Base-by-base conservation (phyloP, 2,888 invertebrate genomes). In the Drosophila paramelanica region DNA sequence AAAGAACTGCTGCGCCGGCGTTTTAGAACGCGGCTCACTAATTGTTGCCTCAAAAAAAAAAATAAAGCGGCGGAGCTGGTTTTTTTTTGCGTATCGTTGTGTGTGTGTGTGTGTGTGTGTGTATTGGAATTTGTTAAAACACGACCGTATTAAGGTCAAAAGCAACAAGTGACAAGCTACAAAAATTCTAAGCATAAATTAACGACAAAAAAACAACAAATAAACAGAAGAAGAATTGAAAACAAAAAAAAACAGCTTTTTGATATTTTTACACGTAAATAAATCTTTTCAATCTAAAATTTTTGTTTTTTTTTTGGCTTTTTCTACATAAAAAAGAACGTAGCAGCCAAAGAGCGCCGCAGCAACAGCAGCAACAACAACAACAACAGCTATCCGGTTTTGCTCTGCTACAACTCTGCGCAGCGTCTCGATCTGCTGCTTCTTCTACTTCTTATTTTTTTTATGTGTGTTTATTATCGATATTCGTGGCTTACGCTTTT, bases 351-450 rank as follows among this genome's bases (percentile, higher is more conserved):
- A 77, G 67, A 76, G 77, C 78, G 49, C 58, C 77, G 73, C 58
- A 61, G 38, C 38, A 50, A 56, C 50, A 53, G 38, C 51, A 73
- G 53, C 46, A 51, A 46, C 53, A 56, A 36, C 67, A 49, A 42
- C 72, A 78, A 68, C 51, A 82, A 80, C 78, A 83, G 86, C 89
- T 88, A 87, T 88, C 85, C 85, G 85, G 85, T 85, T 85, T 85
- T 87, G 13, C 70, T 79, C 56, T 47, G 57, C 64, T 69, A 36
- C 51, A 58, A 64, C 78, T 65, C 36, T 36, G 36, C 67, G 56
- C 65, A 23, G 45, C 76, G 45, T 67, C 73, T 55, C 45, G 45
- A 25, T 65, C 56, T 69, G 50, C 62, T 62, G 55, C 67, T 77
- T 73, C 60, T 72, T 66, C 56, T 69, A 45, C 60, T 61, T 57